Conservation (phyloP, 2,888 invertebrate species). For the Patella ulyssiponensis region DNA sequence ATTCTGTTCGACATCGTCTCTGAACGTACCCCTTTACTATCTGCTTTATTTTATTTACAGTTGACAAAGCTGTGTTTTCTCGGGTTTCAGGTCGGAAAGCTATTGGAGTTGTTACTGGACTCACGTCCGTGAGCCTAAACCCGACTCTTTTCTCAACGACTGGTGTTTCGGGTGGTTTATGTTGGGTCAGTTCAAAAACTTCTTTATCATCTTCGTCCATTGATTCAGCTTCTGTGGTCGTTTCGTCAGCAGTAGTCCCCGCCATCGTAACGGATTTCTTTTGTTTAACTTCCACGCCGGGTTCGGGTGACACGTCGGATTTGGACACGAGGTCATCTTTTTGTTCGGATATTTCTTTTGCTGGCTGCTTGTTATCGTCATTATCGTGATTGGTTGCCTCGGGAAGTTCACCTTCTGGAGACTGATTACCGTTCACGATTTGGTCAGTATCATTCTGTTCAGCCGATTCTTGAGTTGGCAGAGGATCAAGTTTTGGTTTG, state of each 20-base stretch:
- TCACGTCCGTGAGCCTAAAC: slow-evolving; percentile 47
- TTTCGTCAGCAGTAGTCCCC: background rate
- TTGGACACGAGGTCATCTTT: background rate
- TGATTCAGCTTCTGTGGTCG: background rate
- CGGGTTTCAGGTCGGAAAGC: slow-evolving; percentile 55
- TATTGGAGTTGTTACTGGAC: slow-evolving; percentile 60
- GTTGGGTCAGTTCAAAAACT: slow-evolving; percentile 38
- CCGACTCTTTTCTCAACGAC: slow-evolving; percentile 36
- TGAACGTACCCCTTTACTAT: slow-evolving; percentile 58
- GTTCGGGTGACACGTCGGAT: background rate
- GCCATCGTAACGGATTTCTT: background rate
- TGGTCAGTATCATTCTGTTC: slow-evolving; percentile 1
- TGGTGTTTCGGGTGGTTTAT: slow-evolving; percentile 28
- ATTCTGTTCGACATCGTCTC: slow-evolving; percentile 49
- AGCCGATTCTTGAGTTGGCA: background rate
- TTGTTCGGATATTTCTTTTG: background rate
- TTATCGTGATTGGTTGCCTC: background rate
- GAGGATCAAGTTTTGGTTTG: background rate
- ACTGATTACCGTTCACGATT: slow-evolving; percentile 17
- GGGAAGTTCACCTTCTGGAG: slow-evolving; percentile 1
- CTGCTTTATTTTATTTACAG: slow-evolving; percentile 49
- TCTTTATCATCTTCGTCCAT: slow-evolving; percentile 32
- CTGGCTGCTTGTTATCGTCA: background rate
- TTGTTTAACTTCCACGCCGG: background rate
- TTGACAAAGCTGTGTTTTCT: slow-evolving; percentile 48